Base-by-base conservation (phyloP, 2,888 invertebrate genomes). In the Eilema depressum region DNA sequence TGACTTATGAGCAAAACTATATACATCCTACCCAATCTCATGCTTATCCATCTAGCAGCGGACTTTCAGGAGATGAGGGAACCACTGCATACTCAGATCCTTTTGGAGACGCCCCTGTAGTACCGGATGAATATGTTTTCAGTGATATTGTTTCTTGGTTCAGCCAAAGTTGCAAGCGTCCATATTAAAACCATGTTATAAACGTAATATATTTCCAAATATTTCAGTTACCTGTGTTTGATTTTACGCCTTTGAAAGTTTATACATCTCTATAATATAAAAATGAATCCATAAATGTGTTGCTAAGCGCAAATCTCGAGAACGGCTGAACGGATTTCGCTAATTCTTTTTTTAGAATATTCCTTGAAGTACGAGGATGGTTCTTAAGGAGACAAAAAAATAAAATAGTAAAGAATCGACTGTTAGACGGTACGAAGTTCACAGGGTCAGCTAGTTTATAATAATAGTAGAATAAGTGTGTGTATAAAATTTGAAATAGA, bases 151-250 rank as follows among this genome's bases (percentile, higher is more conserved):
- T 75, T 20, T 20, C 26, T 10, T 73, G 71, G 33, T 77, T 73
- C 26, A 60, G 20, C 70, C 25, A 28, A 28, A 26, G 63, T 12
- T 73, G 72, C 26, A 69, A 73, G 20, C 69, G 88, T 23, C 86
- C 86, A 2, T 87, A 86, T 86, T 76, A 80, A 66, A 69, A 20
- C 1, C 60, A 26, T 66, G 30, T 60, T 53, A 59, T 30, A 53
- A 62, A 2, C 14, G 11, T 17, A 53, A 11, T 26, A 47, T 28
- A 63, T 28, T 30, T 26, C 11, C 37, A 11, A 5, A 28, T n/a
- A n/a, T 66, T 60, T 25, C 5, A 37, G 0, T 33, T 17, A 7
- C 14, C 20, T 57, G 57, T 66, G 25, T 66, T 57, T 66, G 7
- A 66, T 66, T 66, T 57, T 53, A n/a, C n/a, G 10, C 53, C n/a